Evolutionary conservation across 2,888 invertebrate species (phyloP).

Genomic region (Eilema depressum): DNA sequence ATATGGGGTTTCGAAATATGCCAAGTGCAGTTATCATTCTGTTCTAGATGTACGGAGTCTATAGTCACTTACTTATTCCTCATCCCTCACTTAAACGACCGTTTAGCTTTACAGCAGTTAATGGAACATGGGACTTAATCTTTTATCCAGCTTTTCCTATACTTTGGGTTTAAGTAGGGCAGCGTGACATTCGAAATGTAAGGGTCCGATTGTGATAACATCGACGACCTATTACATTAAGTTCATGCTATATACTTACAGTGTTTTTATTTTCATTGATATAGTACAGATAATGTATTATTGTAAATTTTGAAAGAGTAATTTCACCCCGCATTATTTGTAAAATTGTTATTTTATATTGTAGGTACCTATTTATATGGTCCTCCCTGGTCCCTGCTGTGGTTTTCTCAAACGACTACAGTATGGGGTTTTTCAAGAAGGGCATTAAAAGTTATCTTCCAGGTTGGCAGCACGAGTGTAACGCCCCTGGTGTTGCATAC

Average conservation of each 20-base stretch:
- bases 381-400: no score
- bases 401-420: no score
- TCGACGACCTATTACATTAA: background rate
- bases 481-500: no score
- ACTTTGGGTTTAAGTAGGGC: constrained; percentile 3
- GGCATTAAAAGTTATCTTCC: no score
- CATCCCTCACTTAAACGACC: background rate
- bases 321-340: background rate
- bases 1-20: no score
- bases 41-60: no score
- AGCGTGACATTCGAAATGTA: constrained; percentile 8
- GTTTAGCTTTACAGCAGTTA: background rate
- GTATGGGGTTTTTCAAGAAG: no score
- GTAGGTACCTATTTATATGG: no score
- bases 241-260: background rate
- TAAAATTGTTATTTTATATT: background rate
- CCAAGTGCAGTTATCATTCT: no score
- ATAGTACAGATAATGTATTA: background rate
- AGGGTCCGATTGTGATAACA: constrained; percentile 1
- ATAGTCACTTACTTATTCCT: background rate
- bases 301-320: background rate
- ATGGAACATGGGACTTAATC: background rate
- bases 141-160: constrained; percentile 6
- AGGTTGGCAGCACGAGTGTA: no score
- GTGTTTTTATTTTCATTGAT: background rate